Base-by-base conservation (phyloP, 2,888 invertebrate species). In the Drosophila sordidula region DNA sequence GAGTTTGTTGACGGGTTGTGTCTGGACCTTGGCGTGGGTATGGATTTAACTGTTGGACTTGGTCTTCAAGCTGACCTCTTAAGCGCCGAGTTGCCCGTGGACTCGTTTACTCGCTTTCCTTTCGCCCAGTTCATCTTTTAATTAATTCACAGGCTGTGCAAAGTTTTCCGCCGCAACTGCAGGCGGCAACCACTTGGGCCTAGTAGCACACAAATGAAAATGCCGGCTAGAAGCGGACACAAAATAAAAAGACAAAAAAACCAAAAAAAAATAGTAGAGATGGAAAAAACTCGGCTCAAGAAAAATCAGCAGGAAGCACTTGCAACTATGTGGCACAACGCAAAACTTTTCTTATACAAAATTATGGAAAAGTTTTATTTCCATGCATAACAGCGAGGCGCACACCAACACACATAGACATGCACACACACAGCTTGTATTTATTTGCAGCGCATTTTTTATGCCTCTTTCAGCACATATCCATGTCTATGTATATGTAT, bases 281-380 rank as follows among this genome's bases (percentile, higher is more conserved):
- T 26, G 36, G 49, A 34, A 45, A 63, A 45, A 57, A 45, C 52
- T 58, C 59, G 78, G 74, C 64, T 73, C 66, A 78, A 74, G 76
- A 71, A 79, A 73, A 70, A 73, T 77, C 81, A 79, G 76, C 85
- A 85, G 84, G 87, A 80, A 82, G 79, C 72, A 82, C 88, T 83
- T 83, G 83, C 88, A 87, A 81, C 81, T 81, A 79, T 81, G 86
- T 79, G 79, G 86, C 79, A 73, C 70, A 80, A 87, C 85, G 87
- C 77, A 83, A 83, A 83, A 83, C 88, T 83, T 87, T 83, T 83
- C 88, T 83, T 83, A 83, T 83, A 83, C 86, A 83, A 83, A 87
- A 87, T 83, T 83, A 83, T 83, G 88, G 71, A 87, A 83, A 83
- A 83, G 73, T 83, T 83, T 83, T 85, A 85, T 85, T 87, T 87